phyloP scores from a whole-genome alignment of 2,888 invertebrate genomes.

The Ctena decussata region DNA sequence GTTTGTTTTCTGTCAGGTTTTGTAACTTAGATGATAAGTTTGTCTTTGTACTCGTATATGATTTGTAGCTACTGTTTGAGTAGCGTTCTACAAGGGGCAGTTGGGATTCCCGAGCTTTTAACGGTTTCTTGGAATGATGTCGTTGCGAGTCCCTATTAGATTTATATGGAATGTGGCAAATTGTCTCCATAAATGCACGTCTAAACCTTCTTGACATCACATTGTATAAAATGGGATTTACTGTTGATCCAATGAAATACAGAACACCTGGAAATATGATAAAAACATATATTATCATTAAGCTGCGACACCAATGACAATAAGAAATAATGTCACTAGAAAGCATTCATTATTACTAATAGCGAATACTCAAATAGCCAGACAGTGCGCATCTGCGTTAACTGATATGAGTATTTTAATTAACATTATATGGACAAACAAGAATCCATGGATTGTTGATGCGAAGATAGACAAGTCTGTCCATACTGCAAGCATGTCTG shows the following conservation, averaged over 20 bases:
- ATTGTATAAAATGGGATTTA: slow-evolving; percentile 97
- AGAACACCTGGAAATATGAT: slow-evolving; percentile 90
- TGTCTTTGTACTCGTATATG: no score
- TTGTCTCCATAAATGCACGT: slow-evolving; percentile 92
- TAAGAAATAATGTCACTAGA: no score
- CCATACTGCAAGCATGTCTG: no score
- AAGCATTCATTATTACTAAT: no score
- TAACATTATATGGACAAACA: no score
- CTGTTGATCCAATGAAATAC: slow-evolving; percentile 96
- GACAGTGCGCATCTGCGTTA: no score
- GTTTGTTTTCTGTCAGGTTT: no score
- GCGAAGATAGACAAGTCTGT: no score
- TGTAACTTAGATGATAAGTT: no score
- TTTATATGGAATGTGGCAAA: slow-evolving; percentile 23
- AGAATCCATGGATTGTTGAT: no score
- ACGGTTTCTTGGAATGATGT: not conserved
- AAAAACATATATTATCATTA: not conserved
- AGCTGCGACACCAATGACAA: not conserved
- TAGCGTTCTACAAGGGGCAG: not conserved
- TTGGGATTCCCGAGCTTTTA: not conserved
- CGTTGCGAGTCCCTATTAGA: not conserved
- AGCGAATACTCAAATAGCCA: no score
- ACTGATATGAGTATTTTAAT: no score
- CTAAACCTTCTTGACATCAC: slow-evolving; percentile 98
- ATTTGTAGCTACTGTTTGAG: not conserved